phyloP scores from a whole-genome alignment of 2,113 vertebrate genomes.

The Phyllostomus hastatus region DNA sequence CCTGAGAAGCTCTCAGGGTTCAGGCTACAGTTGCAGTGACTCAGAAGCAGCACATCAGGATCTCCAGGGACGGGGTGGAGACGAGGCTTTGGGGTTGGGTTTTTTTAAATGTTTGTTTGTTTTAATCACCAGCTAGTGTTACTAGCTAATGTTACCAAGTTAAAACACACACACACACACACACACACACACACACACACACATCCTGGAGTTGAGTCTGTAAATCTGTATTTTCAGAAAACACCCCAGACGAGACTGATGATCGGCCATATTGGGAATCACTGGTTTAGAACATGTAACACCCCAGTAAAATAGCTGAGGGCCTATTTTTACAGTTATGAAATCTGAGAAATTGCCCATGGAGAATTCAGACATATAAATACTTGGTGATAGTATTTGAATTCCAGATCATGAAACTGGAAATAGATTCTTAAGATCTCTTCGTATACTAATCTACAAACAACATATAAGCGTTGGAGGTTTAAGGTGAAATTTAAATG shows the following conservation, averaged over 20 bases:
- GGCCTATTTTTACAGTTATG: neutral
- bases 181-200: too few species aligned
- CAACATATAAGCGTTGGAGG: neutral
- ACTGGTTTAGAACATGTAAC: neutral
- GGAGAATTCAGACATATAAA: neutral
- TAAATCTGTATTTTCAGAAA: conserved; percentile 26
- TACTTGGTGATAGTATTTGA: conserved; percentile 13
- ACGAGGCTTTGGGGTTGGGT: neutral
- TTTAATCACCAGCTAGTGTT: neutral
- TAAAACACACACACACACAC: too few species aligned
- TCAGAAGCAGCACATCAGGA: neutral
- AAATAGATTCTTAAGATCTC: neutral
- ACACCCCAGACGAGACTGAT: neutral
- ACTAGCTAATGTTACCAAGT: neutral
- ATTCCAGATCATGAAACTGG: conserved; percentile 21
- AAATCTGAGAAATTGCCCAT: neutral
- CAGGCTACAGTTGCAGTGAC: neutral
- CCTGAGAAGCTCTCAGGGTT: neutral
- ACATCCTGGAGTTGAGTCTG: neutral
- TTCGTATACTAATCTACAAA: neutral
- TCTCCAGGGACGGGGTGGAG: neutral
- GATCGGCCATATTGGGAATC: neutral
- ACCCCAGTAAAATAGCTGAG: neutral
- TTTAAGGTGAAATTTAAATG: conserved; percentile 36
- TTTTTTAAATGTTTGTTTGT: too few species aligned